Evolutionary conservation across 92 coral and sea anemone genomes (phyloP), one percentile per base, ranked within the genome.

Genomic region (Siderastrea radians): DNA sequence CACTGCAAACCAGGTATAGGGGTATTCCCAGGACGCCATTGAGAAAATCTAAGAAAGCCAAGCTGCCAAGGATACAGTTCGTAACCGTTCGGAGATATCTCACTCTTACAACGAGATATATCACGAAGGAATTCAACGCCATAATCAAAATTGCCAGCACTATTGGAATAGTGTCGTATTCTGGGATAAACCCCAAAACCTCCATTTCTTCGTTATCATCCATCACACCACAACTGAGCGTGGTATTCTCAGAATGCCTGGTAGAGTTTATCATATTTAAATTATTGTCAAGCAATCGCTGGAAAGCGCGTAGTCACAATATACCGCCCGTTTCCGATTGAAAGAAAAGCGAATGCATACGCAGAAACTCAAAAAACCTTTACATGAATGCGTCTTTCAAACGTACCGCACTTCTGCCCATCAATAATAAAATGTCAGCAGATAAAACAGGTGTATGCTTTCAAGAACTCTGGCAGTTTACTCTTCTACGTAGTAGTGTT

Each of bases 11-110:
- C 53, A 96, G 75, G 12, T 83, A 80, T 61, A 92, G 78, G 5
- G 98, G 97, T 57, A 94, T 78, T 50, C 95, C 97, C 6, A 94
- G 62, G 5, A 91, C 71, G 4, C 97, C 98, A 4, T 90, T 87
- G 12, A 92, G 89, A 49, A 96, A 69, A 83, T 96, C 98, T 0
- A 96, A 96, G 6, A 91, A 72, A 26, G 97, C 93, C 77, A 96
- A 48, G 62, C 98, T 96, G 12, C 87, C 86, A n/a, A 96, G 90
- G 49, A 96, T 77, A 16, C 84, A 62, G 80, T 96, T 96, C 38
- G 91, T 88, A n/a, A 76, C 83, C 46, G 69, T 91, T 50, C 85
- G 89, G 6, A 93, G 88, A 66, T 91, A 87, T 3, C 68, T 84
- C 77, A 80, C 92, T 57, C 59, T 84, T 45, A 51, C 77, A 64